These are phyloP conservation scores for Platyscapa corneri DNA, from an alignment of 1,140 invertebrate genomes.

Conservation along the genomic window DNA sequence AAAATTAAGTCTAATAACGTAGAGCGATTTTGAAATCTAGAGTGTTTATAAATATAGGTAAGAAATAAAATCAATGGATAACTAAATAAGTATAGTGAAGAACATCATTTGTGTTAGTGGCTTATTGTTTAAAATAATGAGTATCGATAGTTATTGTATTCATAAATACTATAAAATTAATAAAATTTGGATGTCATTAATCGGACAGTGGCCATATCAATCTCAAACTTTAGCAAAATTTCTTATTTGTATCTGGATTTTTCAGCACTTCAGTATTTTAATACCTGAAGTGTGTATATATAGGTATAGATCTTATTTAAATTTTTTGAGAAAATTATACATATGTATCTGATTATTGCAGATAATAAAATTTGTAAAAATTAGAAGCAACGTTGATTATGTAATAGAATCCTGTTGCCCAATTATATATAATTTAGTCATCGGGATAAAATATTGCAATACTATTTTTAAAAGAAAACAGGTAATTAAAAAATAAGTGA, in stretches of 20 bases:
- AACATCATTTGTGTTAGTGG: not conserved
- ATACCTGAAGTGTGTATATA: not conserved
- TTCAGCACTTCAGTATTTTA: constrained; percentile 28
- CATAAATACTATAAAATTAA: not conserved
- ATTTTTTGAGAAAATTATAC: not conserved
- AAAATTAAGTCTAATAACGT: not conserved
- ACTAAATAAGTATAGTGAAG: not conserved
- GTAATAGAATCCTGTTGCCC: not conserved
- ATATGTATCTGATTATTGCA: not conserved
- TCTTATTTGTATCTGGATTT: constrained; percentile 24
- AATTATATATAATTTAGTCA: constrained; percentile 28
- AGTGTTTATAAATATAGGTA: not conserved
- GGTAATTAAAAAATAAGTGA: not conserved
- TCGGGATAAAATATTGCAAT: constrained; percentile 25
- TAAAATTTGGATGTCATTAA: not conserved
- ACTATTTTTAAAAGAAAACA: constrained; percentile 16
- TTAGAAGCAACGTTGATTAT: constrained; percentile 6
- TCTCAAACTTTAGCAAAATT: not conserved
- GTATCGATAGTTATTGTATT: not conserved
- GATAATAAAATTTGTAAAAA: constrained; percentile 15
- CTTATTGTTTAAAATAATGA: not conserved
- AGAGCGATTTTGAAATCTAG: not conserved
- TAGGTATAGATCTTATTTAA: not conserved
- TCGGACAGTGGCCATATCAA: constrained; percentile 35
- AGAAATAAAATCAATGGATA: not conserved